phyloP scores from a whole-genome alignment of 2,888 invertebrate species.

The Mimas tiliae region DNA sequence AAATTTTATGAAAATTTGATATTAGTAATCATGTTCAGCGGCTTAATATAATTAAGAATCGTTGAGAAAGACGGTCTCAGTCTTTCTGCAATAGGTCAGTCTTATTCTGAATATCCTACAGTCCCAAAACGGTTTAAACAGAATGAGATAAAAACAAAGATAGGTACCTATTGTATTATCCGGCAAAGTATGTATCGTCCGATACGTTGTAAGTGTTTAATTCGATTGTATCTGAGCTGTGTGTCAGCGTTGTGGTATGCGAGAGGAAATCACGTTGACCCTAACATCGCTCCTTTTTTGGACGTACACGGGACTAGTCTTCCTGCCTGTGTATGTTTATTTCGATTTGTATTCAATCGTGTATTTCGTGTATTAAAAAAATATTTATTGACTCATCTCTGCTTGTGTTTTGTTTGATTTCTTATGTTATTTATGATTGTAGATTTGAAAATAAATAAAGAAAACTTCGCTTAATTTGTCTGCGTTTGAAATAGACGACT shows the following conservation, averaged over 20 bases:
- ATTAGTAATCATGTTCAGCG: no score
- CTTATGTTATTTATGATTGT: background rate
- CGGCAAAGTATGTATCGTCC: slow-evolving; percentile 63
- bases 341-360: slow-evolving; percentile 12
- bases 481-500: background rate
- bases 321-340: slow-evolving; percentile 51
- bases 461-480: background rate
- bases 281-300: slow-evolving; percentile 74
- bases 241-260: slow-evolving; percentile 78
- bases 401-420: background rate
- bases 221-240: slow-evolving; percentile 69
- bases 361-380: slow-evolving; percentile 25
- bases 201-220: slow-evolving; percentile 71
- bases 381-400: slow-evolving; percentile 3
- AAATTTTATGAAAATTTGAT: no score
- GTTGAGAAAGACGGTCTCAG: no score
- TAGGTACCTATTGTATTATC: slow-evolving; percentile 61
- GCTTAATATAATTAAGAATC: no score
- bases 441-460: background rate
- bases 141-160: background rate
- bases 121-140: background rate
- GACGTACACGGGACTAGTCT: slow-evolving; percentile 64
- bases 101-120: no score
- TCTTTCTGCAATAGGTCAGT: no score
- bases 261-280: slow-evolving; percentile 79